Base-by-base conservation (phyloP, 2,113 vertebrate genomes). In the Halichoeres trimaculatus region DNA sequence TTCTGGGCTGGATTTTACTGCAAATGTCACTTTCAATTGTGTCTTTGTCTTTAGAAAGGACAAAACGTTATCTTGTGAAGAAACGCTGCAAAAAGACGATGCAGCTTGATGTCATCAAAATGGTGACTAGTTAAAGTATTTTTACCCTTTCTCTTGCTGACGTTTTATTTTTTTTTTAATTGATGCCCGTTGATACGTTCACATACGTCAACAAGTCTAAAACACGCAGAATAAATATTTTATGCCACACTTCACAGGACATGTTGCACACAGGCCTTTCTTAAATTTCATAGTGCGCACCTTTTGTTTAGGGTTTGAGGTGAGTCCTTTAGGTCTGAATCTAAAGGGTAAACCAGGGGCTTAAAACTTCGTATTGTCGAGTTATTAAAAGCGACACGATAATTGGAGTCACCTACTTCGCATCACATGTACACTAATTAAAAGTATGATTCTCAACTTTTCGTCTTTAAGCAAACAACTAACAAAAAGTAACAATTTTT, bases 251-350 rank as follows among this genome's bases (percentile, higher is more conserved):
- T 30, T n/a, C n/a, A n/a, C n/a, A n/a, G n/a, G 30, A 30, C 6
- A 30, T 30, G 30, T 6, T 48, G 1, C 8, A n/a, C n/a, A 20
- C 1, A 48, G 10, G 6, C n/a, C 8, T 10, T n/a, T 19, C 2
- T n/a, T 16, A 2, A n/a, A 48, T 52, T 63, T 67, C 16, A 26
- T 45, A 51, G 14, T 74, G 64, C 63, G 69, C 20, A 78, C 45
- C 76, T 73, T 85, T 76, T 76, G 63, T 76, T 80, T 66, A 22
- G 41, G 41, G 16, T 52, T 71, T 79, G 10, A 23, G 43, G 41
- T n/a, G 48, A 73, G 47, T 23, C 19, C 4, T 40, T 48, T 8
- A 23, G 20, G 11, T 19, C 0, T 0, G 8, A 19, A 0, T 48
- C 70, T n/a, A 59, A 54, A 59, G 45, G 71, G 60, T 50, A 47